Base-by-base conservation (phyloP, 53 echinoderm and acorn worm genomes). In the Henricia sp. region DNA sequence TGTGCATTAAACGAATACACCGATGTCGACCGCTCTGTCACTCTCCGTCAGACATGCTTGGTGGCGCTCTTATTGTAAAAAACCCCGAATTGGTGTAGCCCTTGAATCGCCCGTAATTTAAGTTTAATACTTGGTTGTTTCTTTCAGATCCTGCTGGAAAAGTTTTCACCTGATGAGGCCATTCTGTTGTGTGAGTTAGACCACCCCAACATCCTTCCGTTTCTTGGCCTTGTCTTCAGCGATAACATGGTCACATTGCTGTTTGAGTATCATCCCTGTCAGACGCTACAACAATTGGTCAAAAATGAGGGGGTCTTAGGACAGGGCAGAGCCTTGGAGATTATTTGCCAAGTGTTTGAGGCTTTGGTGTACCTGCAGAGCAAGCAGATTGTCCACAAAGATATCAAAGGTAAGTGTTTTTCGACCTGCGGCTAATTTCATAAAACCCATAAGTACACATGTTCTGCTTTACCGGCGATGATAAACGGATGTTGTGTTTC, bases 371-470 rank as follows among this genome's bases (percentile, higher is more conserved):
- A 43, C 30, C 50, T 88, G 2, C 71, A 59, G 26, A 41, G 50
- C 2, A 30, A 25, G 27, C 33, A 59, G 8, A 70, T 88, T 19
- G 60, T 88, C 56, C 88, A 88, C 70, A 88, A 59, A 52, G 88
- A 88, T 19, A 34, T 88, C 19, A 88, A 88, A 62, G 71, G 88
- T 88, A 71, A 82, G 56, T 67, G 0, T 5, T 53, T 30, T 77
- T 59, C n/a, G n/a, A n/a, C n/a, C n/a, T n/a, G n/a, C n/a, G n/a
- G n/a, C n/a, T n/a, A n/a, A n/a, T n/a, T n/a, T n/a, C n/a, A n/a
- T n/a, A n/a, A n/a, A n/a, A n/a, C n/a, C n/a, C n/a, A n/a, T n/a
- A n/a, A n/a, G n/a, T n/a, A n/a, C n/a, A n/a, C n/a, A n/a, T n/a
- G n/a, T n/a, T n/a, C n/a, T n/a, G n/a, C n/a, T n/a, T n/a, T n/a